phyloP scores from a whole-genome alignment of 2,113 vertebrate species.

The Thryonomys swinderianus region DNA sequence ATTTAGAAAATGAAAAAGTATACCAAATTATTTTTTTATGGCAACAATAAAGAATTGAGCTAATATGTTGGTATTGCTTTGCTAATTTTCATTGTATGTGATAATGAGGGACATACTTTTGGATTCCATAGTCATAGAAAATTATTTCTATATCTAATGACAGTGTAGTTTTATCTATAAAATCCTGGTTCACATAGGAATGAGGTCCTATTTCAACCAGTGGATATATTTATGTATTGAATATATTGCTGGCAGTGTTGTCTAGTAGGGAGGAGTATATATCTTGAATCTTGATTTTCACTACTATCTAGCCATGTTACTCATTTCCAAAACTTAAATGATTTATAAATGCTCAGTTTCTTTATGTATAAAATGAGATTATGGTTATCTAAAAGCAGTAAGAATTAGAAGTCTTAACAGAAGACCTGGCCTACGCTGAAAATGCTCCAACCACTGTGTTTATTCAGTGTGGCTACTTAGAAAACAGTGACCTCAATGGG shows the following conservation, averaged over 20 bases:
- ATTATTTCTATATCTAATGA: neutral
- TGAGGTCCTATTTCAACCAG: neutral
- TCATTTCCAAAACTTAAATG: neutral
- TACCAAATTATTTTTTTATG: neutral
- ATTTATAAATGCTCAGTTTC: neutral
- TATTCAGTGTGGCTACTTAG: neutral
- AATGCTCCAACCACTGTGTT: neutral
- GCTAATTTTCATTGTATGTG: neutral
- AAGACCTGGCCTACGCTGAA: neutral
- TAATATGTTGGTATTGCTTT: neutral
- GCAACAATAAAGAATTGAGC: slow-evolving; percentile 9
- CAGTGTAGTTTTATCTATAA: slow-evolving; percentile 25
- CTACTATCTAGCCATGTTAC: neutral
- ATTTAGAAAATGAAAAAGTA: slow-evolving; percentile 50
- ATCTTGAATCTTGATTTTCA: neutral
- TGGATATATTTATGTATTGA: neutral
- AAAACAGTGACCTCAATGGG: neutral
- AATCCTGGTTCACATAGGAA: neutral
- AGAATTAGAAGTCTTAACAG: neutral
- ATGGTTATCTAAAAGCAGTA: slow-evolving; percentile 18
- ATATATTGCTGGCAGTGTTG: neutral
- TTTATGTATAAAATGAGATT: neutral
- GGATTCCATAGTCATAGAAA: neutral
- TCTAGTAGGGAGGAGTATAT: neutral
- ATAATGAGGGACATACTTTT: neutral